Conservation (phyloP, 1,140 invertebrate genomes). For the Drosophila sp. region DNA sequence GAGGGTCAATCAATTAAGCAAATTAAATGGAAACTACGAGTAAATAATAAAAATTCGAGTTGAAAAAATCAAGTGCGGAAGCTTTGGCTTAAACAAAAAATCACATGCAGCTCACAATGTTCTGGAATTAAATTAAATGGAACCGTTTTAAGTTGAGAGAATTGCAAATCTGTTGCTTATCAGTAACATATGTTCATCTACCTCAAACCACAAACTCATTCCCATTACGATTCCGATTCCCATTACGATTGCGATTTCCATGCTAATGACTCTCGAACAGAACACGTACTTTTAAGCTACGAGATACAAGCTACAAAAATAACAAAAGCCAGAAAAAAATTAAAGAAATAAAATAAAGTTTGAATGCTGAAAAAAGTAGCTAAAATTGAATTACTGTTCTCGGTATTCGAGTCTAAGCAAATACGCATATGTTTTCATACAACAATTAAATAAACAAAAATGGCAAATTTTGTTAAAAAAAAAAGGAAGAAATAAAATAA, state of each 20-base stretch:
- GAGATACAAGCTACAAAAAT: conserved; percentile 33
- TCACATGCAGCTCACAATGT: conserved; percentile 30
- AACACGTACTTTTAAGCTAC: conserved; percentile 54
- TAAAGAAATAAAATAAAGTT: conserved; percentile 15
- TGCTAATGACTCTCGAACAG: conserved; percentile 30
- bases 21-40: conserved; percentile 31
- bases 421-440: conserved; percentile 41
- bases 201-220: conserved; percentile 54
- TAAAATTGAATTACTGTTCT: conserved; percentile 58
- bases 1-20: conserved; percentile 42
- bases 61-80: conserved; percentile 39
- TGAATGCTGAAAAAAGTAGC: conserved; percentile 2
- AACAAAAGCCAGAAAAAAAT: conserved; percentile 43
- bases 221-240: conserved; percentile 35
- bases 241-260: conserved; percentile 14
- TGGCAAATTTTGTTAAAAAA: conserved; percentile 39
- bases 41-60: conserved; percentile 16
- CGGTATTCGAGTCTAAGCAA: conserved; percentile 37
- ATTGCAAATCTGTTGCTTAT: conserved; percentile 53
- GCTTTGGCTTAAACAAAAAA: conserved; percentile 20
- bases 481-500: no score
- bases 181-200: conserved; percentile 21
- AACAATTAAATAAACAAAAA: conserved; percentile 71
- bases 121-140: conserved; percentile 7
- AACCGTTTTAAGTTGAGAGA: not conserved